Evolutionary conservation across 2,797 vertebrate genomes (phyloP).

Genomic region (Malurus splendens): DNA sequence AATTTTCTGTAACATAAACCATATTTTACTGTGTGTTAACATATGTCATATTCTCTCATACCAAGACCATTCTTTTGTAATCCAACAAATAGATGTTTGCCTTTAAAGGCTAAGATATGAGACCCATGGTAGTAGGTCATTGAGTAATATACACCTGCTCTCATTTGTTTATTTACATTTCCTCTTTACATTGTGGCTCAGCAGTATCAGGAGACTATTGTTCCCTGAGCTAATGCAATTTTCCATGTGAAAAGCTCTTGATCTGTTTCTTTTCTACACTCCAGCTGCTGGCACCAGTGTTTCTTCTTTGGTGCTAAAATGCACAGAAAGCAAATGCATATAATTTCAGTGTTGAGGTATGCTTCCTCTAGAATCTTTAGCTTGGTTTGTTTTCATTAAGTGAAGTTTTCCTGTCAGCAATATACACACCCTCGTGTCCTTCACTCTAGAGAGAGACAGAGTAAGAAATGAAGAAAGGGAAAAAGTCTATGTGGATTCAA

Average conservation of each 20-base stretch:
- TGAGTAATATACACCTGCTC: constrained; percentile 3
- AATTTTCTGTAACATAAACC: neutral
- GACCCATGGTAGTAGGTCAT: constrained; percentile 19
- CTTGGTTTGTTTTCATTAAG: constrained; percentile 38
- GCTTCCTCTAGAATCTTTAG: constrained; percentile 25
- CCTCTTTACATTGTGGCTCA: constrained; percentile 50
- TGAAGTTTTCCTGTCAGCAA: constrained; percentile 12
- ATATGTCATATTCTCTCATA: neutral
- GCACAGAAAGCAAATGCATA: constrained; percentile 36
- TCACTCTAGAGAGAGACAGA: neutral
- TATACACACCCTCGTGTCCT: neutral
- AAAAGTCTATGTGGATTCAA: neutral
- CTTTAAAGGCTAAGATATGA: constrained; percentile 18
- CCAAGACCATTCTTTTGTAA: neutral
- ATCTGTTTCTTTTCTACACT: constrained; percentile 58
- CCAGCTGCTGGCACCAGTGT: constrained; percentile 53
- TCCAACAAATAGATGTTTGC: neutral
- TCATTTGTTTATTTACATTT: constrained; percentile 63
- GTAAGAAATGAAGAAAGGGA: neutral
- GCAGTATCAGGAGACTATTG: constrained; percentile 50
- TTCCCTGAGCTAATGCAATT: constrained; percentile 57
- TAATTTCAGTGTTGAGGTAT: constrained; percentile 1
- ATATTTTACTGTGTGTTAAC: neutral
- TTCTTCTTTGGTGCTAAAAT: constrained; percentile 58
- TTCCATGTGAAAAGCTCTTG: constrained; percentile 57